Base-by-base conservation (phyloP, 2,113 vertebrate genomes). In the Sinosuthora webbiana region DNA sequence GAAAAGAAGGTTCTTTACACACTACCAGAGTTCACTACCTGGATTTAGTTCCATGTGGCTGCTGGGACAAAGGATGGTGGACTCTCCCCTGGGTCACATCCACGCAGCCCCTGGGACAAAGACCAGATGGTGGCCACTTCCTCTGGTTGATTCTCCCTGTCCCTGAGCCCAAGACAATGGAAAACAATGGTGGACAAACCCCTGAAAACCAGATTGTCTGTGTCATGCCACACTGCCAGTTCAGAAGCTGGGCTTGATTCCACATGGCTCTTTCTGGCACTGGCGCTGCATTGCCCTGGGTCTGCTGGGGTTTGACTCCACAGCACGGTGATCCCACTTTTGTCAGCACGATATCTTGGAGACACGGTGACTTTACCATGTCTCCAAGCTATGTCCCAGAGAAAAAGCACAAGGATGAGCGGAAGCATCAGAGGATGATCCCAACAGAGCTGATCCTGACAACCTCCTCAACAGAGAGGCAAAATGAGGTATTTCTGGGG, bases 301-400 rank as follows among this genome's bases (percentile, higher is more conserved):
- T 52, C 80, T 20, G 10, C 73, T 44, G 44, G 37, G 21, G 33
- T 31, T 68, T 37, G 53, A 14, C 31, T 15, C 44, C 2, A 5
- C 22, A 37, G 14, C 31, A 44, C 0, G 0, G 22, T 1, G 0
- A 2, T 50, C 9, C 35, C 0, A 0, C 52, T 67, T 42, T 35
- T 42, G 31, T 27, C 11, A 25, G 44, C 71, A 35, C 25, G 25
- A 3, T 14, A 16, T 24, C 35, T 13, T 76, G 35, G 52, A 20
- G 16, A 35, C 42, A 42, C 9, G 1, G 11, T 3, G 41, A 15
- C 49, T 33, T 39, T 33, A n/a, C 19, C 21, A 4, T 4, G 20
- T 37, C 62, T 50, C 44, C 31, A 50, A 49, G 14, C 17, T 7
- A 6, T 0, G 0, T 11, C 35, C 25, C 31, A 50, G 52, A 50